Percentiles rank a stretch among this genome's conserved stretches.
phyloP scores from a whole-genome alignment of 2,888 invertebrate genomes.

The Ctenicera cuprea region DNA sequence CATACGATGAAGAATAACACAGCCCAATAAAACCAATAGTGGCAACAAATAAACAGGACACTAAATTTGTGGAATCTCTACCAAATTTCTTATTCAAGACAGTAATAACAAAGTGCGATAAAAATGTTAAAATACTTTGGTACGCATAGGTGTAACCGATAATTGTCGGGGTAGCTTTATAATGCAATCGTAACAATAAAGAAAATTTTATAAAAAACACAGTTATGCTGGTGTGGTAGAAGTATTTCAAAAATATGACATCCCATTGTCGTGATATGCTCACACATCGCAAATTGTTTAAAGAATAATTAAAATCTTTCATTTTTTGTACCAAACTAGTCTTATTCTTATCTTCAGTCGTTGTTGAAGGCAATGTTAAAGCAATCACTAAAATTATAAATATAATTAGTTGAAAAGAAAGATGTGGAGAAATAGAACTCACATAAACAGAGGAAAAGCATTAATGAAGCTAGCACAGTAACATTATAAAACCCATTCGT shows the following conservation, averaged over 20 bases:
- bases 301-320: slow-evolving; percentile 3
- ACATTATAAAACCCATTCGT: slow-evolving; percentile 76
- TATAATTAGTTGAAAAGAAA: slow-evolving; percentile 11
- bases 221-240: slow-evolving; percentile 37
- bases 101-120: slow-evolving; percentile 28
- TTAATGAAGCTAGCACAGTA: slow-evolving; percentile 47
- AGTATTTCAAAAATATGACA: slow-evolving; percentile 23
- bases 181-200: slow-evolving; percentile 35
- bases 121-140: slow-evolving; percentile 47
- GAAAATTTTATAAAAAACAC: slow-evolving; percentile 50
- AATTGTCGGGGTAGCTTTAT: slow-evolving; percentile 14
- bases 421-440: background rate
- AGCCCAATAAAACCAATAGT: slow-evolving; percentile 33
- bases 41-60: slow-evolving; percentile 24
- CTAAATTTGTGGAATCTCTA: slow-evolving; percentile 8
- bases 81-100: slow-evolving; percentile 22
- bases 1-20: slow-evolving; percentile 42
- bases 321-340: slow-evolving; percentile 11
- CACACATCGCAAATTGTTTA: slow-evolving; percentile 18
- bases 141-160: slow-evolving; percentile 45
- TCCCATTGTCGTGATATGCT: slow-evolving; percentile 32
- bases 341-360: background rate
- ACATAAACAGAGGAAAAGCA: slow-evolving; percentile 21
- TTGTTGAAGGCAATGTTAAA: slow-evolving; percentile 31
- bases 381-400: slow-evolving; percentile 31